Evolutionary conservation across 37 sponge, comb jelly and placozoan species (phyloP), one percentile per base, ranked within the genome.

Genomic region (Lycopodina hypogea): DNA sequence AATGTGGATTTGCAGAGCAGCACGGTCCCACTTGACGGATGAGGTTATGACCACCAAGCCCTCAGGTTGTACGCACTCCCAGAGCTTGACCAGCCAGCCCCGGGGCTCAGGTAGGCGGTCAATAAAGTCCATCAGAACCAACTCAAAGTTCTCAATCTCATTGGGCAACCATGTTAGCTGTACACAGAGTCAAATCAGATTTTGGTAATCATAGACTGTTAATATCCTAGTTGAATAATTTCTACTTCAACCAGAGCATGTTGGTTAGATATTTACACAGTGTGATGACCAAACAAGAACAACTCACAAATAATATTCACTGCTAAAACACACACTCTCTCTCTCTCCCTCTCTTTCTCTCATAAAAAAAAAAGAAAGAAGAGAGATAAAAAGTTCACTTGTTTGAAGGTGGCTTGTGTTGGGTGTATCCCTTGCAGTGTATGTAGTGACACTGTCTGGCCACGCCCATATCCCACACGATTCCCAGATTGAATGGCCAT

Each of bases 151-250:
- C 19, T 72, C 75, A 37, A 89, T 72, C 68, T 93, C 94, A 86
- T 89, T 88, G 34, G 94, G 90, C 0, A 89, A 30, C 94, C 94
- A 93, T 1, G 91, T 83, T 74, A 93, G 15, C 94, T 93, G 66
- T 12, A 81, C 6, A 52, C 39, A 71, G 26, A 60, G 38, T 23
- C 37, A 32, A 17, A 7, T n/a, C 29, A n/a, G n/a, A n/a, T n/a
- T n/a, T n/a, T n/a, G 14, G 56, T 19, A 53, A 19, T 53, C 56
- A 18, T 14, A n/a, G n/a, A n/a, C n/a, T n/a, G n/a, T n/a, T n/a
- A n/a, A n/a, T n/a, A n/a, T n/a, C n/a, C n/a, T n/a, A n/a, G n/a
- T n/a, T n/a, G n/a, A n/a, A n/a, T n/a, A n/a, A n/a, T n/a, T n/a
- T n/a, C n/a, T n/a, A n/a, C n/a, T n/a, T n/a, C n/a, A n/a, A n/a